Evolutionary conservation across 2,113 vertebrate species (phyloP), one percentile per base, ranked within the genome.

Genomic region (Miniopterus natalensis): DNA sequence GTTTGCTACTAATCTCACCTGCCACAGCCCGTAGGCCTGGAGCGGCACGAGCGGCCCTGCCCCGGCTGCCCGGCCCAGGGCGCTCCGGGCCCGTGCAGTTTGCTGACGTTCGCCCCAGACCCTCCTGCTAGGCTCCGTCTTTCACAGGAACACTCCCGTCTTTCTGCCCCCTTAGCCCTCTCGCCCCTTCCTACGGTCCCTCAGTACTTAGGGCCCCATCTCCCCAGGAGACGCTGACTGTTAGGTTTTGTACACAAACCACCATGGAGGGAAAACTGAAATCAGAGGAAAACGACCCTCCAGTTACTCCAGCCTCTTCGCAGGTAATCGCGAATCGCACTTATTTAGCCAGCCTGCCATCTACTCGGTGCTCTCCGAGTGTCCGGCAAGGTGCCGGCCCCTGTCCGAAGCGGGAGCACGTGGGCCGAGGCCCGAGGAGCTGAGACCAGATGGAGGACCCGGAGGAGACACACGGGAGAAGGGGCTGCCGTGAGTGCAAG

Each of bases 331-430:
- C 23, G 5, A 68, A 15, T 23, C 15, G 13, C 1, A 29, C 47
- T 45, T 63, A 71, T 36, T 47, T 27, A 45, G 53, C 45, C n/a
- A 6, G 18, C 45, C 36, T 25, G 21, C 73, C 73, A 6, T 45
- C 53, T n/a, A 45, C 5, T 4, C 3, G 17, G 29, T 0, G 8
- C 25, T 45, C 36, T 47, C 13, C 2, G 36, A 12, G 4, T 18
- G 17, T 29, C n/a, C 59, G 23, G 17, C 36, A 10, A 77, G 59
- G 29, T 23, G 9, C 59, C 8, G 29, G n/a, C 20, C 3, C 23
- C 51, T 45, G 29, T 53, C 66, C 12, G 12, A 27, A 31, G 31
- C 1, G 21, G 59, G 57, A 36, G 36, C 68, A 7, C 6, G 0
- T 4, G 12, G 42, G n/a, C 25, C 0, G 3, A 21, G 29, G 20